phyloP scores from a whole-genome alignment of 1,140 invertebrate genomes.

The Nephotettix cincticeps region DNA sequence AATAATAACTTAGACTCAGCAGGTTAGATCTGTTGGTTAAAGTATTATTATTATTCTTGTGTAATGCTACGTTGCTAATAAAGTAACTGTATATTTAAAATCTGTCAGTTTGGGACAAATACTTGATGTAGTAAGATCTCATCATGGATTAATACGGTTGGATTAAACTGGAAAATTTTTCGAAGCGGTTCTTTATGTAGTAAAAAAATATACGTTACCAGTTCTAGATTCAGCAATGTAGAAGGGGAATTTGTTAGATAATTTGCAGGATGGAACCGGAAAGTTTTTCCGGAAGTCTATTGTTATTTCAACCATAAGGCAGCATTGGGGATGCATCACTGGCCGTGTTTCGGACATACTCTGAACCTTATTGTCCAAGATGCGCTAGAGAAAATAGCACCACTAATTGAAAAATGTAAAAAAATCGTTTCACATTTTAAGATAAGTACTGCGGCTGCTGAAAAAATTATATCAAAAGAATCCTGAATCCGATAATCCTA shows the following conservation, averaged over 20 bases:
- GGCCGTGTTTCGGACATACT: conserved; percentile 36
- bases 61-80: neutral
- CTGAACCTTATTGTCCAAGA: conserved; percentile 32
- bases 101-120: neutral
- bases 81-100: too few species aligned
- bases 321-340: too few species aligned
- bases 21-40: neutral
- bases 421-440: neutral
- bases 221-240: too few species aligned
- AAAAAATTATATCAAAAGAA: conserved; percentile 22
- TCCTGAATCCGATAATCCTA: neutral
- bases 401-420: neutral
- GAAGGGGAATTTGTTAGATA: neutral
- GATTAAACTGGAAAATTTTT: too few species aligned
- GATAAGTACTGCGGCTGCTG: neutral
- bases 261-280: too few species aligned
- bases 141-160: too few species aligned
- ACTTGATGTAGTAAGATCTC: neutral
- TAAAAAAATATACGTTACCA: neutral
- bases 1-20: neutral
- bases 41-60: neutral
- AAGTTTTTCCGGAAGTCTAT: too few species aligned
- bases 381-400: neutral
- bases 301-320: too few species aligned
- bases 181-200: neutral